Conservation (phyloP, 2,113 vertebrate genomes). For the Lichenostomus cassidix region DNA sequence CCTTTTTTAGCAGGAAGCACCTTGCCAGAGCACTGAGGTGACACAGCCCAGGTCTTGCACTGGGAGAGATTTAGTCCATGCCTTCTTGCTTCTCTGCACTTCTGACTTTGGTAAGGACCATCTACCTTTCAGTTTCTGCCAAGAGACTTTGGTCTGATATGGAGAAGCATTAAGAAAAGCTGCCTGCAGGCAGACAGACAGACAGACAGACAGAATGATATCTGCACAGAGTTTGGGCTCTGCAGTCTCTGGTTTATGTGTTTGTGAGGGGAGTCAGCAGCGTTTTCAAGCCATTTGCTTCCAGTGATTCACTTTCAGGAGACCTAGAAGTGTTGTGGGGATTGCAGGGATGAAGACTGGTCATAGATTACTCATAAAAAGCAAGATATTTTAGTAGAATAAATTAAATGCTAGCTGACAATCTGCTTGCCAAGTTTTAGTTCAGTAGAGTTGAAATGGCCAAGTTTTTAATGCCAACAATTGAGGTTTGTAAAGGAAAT, state of each 20-base stretch:
- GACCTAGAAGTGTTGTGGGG: background rate
- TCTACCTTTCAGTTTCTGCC: background rate
- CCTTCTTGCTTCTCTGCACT: background rate
- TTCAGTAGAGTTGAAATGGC: background rate
- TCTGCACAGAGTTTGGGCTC: background rate
- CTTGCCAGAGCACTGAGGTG: background rate
- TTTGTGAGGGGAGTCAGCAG: background rate
- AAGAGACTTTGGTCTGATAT: background rate
- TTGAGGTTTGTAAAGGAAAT: conserved; percentile 56
- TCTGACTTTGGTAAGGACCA: background rate
- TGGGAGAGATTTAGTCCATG: background rate
- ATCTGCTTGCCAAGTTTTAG: conserved; percentile 40
- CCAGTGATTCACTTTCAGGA: conserved; percentile 16
- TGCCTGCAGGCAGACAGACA: background rate
- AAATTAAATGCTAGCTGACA: conserved; percentile 31
- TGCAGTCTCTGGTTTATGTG: background rate
- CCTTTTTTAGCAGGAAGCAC: background rate
- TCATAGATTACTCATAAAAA: conserved; percentile 33
- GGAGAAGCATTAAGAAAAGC: background rate
- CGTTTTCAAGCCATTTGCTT: background rate
- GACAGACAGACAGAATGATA: background rate
- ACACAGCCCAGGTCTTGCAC: background rate
- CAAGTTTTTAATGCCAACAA: conserved; percentile 37
- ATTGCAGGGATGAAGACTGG: background rate
- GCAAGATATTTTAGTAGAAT: conserved; percentile 21